Base-by-base conservation (phyloP, 2,888 invertebrate genomes). In the Phengaris alcon region DNA sequence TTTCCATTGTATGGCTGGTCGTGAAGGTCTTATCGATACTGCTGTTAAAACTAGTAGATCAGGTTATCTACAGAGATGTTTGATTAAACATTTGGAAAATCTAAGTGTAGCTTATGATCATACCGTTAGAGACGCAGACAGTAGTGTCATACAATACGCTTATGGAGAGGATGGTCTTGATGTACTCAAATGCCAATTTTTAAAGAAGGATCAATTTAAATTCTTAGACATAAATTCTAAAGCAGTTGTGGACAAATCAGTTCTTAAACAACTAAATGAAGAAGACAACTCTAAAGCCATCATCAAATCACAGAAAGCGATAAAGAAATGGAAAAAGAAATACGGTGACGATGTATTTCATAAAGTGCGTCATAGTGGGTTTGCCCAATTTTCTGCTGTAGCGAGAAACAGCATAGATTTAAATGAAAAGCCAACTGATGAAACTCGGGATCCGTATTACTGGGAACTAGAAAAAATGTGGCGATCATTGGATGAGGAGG, bases 1-100 rank as follows among this genome's bases (percentile, higher is more conserved):
- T 93, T 99, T 99, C 91, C 99, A 99, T 94, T 99, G 99, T 85
- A 99, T 99, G 99, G 99, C 99, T 75, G 99, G 99, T 75, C 95
- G 99, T 89, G 99, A 99, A 95, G 98, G 99, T 94, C 95, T 99
- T 75, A 98, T 99, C 83, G 99, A 99, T 95, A 99, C 99, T 5
- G 99, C 99, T 79, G 99, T 99, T 0, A 99, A 99, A 94, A 99
- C 99, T 0, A 99, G 98, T 91, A 95, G 99, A 78, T 99, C 99
- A 82, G 99, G 99, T 81, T 99, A 99, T 88, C 94, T 99, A 76
- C 99, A 99, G 90, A 94, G 99, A 79, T 99, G 99, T 90, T 94
- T 99, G 9, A 97, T 99, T 76, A 99, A 99, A 89, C 99, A 99
- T 93, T 93, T 99, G 78, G 99, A 99, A 93, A 99, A 99, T 6